phyloP scores from a whole-genome alignment of 2,113 vertebrate genomes.

The Morone chrysops region DNA sequence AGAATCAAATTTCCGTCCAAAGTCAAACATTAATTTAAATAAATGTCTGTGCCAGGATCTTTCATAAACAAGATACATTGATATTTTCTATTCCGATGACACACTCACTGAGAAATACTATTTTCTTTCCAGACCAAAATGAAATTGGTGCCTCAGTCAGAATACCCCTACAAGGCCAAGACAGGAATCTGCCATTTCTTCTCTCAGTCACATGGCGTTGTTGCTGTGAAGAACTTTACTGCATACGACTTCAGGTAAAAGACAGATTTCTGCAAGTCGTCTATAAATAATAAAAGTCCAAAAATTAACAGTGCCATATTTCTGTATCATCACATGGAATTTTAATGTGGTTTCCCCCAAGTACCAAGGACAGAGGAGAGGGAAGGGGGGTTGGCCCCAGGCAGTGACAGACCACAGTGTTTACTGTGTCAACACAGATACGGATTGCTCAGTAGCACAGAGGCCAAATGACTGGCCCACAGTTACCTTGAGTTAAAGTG shows the following conservation, averaged over 20 bases:
- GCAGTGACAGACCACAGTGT: slow-evolving; percentile 42
- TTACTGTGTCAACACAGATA: slow-evolving; percentile 63
- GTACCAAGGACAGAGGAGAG: slow-evolving; percentile 40
- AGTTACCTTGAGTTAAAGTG: slow-evolving; percentile 1
- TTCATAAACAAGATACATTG: slow-evolving; percentile 16
- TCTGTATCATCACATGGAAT: not conserved
- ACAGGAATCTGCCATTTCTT: slow-evolving; percentile 90
- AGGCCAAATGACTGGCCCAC: slow-evolving; percentile 12
- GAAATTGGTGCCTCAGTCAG: slow-evolving; percentile 87
- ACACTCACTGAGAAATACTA: slow-evolving; percentile 35
- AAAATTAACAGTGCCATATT: slow-evolving; percentile 29
- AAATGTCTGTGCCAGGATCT: not conserved
- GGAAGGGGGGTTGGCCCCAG: not conserved
- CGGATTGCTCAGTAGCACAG: slow-evolving; percentile 23
- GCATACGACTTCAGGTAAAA: slow-evolving; percentile 89
- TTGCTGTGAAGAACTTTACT: slow-evolving; percentile 86
- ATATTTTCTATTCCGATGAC: slow-evolving; percentile 35
- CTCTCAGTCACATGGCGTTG: slow-evolving; percentile 80
- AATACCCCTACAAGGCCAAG: slow-evolving; percentile 90
- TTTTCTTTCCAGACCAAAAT: slow-evolving; percentile 84
- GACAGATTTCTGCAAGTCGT: not conserved
- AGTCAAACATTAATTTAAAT: slow-evolving; percentile 3
- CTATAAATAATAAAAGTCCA: slow-evolving; percentile 2
- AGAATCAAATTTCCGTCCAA: not conserved
- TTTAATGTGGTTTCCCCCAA: slow-evolving; percentile 19